Evolutionary conservation across 1,140 invertebrate genomes (phyloP), one percentile per base, ranked within the genome.

Genomic region (Steinernema khuongi): DNA sequence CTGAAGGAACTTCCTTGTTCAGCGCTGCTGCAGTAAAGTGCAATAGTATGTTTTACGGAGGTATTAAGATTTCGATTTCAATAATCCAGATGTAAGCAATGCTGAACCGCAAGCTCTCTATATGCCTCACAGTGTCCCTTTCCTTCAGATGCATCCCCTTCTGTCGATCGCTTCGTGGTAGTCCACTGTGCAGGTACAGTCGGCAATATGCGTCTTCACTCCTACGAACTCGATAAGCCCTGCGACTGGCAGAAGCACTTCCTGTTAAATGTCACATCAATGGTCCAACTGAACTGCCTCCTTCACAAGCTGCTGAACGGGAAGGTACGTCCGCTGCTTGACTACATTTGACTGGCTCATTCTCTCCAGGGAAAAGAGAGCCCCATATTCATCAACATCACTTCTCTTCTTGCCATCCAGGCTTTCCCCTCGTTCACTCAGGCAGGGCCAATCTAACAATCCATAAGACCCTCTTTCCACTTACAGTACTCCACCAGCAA

Each of bases 101-200:
- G n/a, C n/a, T n/a, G n/a, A n/a, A n/a, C n/a, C n/a, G n/a, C n/a
- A n/a, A n/a, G n/a, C n/a, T n/a, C n/a, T n/a, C n/a, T n/a, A n/a
- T n/a, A n/a, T n/a, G n/a, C n/a, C n/a, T n/a, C n/a, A n/a, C n/a
- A n/a, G n/a, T n/a, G n/a, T n/a, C 4, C 7, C 50, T 60, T 60
- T 11, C 7, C 22, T 73, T 4, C 70, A 71, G 32, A 50, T 7
- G 1, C 2, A 28, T 72, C 86, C 11, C 71, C 83, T 22, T 82
- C 89, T 67, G 93, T 92, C 82, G 87, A 91, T 68, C 88, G 89
- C 70, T 88, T 88, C 29, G 84, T 95, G 1, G 88, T 97, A 18
- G 89, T 96, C 71, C 94, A 97, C 82, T 97, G 96, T 89, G 93
- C 91, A 7, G 94, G 92, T 1, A 90, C 91, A 0, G 79, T 94